These are phyloP conservation scores for Noctuana brunneofusca DNA, from an alignment of 2,888 invertebrate species.

Conservation along the genomic window DNA sequence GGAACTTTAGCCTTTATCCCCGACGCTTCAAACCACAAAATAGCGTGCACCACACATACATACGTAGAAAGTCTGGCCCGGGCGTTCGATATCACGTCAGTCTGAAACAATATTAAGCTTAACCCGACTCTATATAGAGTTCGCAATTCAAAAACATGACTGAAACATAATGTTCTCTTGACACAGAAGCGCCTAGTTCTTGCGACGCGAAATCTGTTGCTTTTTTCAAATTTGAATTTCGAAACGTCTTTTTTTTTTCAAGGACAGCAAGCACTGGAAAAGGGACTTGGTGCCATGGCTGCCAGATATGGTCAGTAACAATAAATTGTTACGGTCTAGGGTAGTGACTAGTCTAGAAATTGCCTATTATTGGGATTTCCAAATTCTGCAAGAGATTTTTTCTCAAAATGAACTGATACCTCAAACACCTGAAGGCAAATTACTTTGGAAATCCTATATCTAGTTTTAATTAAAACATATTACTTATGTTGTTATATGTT, in stretches of 20 bases:
- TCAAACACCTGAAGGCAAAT: too few relatives aligned
- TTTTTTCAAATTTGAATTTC: constrained; percentile 38
- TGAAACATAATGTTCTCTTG: constrained; percentile 10
- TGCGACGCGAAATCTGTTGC: constrained; percentile 25
- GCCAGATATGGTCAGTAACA: background rate
- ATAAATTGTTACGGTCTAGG: too few relatives aligned
- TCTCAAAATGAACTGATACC: too few relatives aligned
- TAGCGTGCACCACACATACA: constrained; percentile 16
- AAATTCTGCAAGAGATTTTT: too few relatives aligned
- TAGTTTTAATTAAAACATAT: too few relatives aligned
- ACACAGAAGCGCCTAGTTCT: constrained; percentile 21
- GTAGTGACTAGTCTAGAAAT: too few relatives aligned
- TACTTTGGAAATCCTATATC: too few relatives aligned
- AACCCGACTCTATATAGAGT: constrained; percentile 35
- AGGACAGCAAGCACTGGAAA: constrained; percentile 10
- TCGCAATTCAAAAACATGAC: constrained; percentile 15
- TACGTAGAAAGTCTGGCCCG: constrained; percentile 36
- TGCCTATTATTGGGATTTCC: too few relatives aligned
- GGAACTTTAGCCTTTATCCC: constrained; percentile 27
- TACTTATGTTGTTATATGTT: too few relatives aligned
- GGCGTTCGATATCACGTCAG: constrained; percentile 41
- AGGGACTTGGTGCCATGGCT: too few relatives aligned
- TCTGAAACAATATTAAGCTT: constrained; percentile 41
- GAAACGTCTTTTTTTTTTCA: constrained; percentile 12
- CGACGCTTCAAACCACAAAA: constrained; percentile 26